phyloP scores from a whole-genome alignment of 1,140 invertebrate species.

The Bilobella aurantiaca region DNA sequence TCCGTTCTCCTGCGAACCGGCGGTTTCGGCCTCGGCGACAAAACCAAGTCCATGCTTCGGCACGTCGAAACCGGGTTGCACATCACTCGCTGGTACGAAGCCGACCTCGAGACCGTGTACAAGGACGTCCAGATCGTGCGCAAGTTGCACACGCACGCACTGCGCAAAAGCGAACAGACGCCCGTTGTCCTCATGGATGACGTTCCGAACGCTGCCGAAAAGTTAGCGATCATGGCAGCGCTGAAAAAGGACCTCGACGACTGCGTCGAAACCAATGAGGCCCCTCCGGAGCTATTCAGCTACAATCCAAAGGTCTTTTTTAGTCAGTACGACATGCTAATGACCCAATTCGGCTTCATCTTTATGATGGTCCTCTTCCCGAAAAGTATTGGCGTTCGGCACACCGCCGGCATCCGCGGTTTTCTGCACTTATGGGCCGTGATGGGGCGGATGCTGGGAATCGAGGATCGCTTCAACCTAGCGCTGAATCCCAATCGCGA shows the following conservation, averaged over 20 bases:
- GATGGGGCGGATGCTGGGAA: constrained; percentile 20
- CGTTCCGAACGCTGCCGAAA: neutral
- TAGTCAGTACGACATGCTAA: constrained; percentile 28
- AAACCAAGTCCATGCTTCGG: neutral
- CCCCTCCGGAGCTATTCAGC: constrained; percentile 15
- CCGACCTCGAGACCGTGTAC: constrained; percentile 9
- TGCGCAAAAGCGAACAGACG: neutral
- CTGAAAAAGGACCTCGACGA: constrained; percentile 15
- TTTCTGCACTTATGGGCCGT: constrained; percentile 30
- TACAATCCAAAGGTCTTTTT: constrained; percentile 20
- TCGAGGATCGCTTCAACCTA: constrained; percentile 29
- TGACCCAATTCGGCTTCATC: constrained; percentile 31
- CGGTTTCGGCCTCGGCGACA: constrained; percentile 4
- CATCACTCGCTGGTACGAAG: constrained; percentile 8
- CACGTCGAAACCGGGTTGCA: neutral
- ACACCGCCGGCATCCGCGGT: constrained; percentile 15
- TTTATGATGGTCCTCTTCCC: constrained; percentile 18
- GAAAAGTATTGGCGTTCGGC: constrained; percentile 10
- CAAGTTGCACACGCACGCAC: constrained; percentile 13
- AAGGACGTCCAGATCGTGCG: constrained; percentile 11
- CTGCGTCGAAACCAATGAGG: constrained; percentile 15
- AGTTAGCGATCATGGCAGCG: constrained; percentile 4
- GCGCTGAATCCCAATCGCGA: constrained; percentile 14
- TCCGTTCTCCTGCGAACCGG: constrained; percentile 14
- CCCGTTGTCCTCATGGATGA: neutral